Conservation (phyloP, 2,888 invertebrate genomes). For the Ellobium chinense region DNA sequence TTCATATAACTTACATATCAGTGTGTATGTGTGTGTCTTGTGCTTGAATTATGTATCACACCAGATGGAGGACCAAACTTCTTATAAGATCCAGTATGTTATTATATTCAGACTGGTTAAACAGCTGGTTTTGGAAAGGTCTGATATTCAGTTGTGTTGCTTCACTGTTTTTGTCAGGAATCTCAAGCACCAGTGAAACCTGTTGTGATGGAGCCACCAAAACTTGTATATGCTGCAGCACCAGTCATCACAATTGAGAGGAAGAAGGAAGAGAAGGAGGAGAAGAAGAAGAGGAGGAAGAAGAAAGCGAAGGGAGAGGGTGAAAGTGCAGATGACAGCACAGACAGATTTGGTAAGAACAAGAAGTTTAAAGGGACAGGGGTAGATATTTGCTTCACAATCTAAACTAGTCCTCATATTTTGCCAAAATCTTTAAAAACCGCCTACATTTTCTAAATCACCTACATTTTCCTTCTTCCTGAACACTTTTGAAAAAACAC, state of each 20-base stretch:
- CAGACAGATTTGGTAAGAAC: slow-evolving; percentile 3
- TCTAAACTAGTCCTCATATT: not conserved
- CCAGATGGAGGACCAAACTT: too few species aligned
- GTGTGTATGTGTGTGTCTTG: too few species aligned
- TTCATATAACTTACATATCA: too few species aligned
- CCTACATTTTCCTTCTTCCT: too few species aligned
- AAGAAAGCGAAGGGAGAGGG: slow-evolving; percentile 49
- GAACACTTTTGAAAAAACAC: too few species aligned
- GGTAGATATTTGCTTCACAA: not conserved
- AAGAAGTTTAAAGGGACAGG: not conserved
- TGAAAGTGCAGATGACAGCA: not conserved
- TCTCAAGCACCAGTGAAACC: slow-evolving; percentile 9
- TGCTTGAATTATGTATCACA: too few species aligned
- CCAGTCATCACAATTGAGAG: slow-evolving; percentile 67
- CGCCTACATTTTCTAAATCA: too few species aligned
- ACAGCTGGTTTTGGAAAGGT: too few species aligned
- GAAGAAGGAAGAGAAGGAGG: slow-evolving; percentile 49
- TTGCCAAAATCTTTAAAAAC: not conserved
- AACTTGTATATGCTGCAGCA: slow-evolving; percentile 73
- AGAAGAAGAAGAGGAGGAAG: slow-evolving; percentile 57
- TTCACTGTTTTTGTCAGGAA: too few species aligned
- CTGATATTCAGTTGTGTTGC: too few species aligned
- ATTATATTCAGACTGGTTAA: too few species aligned
- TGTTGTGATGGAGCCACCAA: slow-evolving; percentile 58
- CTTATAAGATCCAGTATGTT: too few species aligned